Evolutionary conservation across 2,797 vertebrate genomes (phyloP).

Genomic region (Phoxinus dragarum): DNA sequence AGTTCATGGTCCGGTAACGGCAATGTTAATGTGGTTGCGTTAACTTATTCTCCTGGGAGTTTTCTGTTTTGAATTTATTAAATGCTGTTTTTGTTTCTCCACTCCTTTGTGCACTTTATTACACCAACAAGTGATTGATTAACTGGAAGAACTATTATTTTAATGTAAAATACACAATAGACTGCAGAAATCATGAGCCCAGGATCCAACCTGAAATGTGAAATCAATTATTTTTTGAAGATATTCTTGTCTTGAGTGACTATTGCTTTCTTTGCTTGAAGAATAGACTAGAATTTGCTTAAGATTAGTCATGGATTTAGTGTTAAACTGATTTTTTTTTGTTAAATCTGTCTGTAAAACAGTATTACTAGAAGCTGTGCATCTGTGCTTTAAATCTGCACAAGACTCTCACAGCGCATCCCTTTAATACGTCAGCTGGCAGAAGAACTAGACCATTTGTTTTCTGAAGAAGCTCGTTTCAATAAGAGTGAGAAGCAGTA

Average conservation of each 20-base stretch:
- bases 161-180: neutral
- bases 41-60: neutral
- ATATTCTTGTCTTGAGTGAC: conserved; percentile 1
- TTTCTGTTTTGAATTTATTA: no score
- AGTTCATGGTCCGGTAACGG: neutral
- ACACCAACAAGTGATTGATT: neutral
- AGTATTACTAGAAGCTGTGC: neutral
- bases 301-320: neutral
- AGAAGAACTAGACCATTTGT: conserved; percentile 10
- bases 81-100: no score
- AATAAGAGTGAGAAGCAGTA: conserved; percentile 35
- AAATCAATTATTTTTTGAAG: neutral
- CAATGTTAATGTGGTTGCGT: neutral
- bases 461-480: conserved; percentile 21
- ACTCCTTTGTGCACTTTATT: no score
- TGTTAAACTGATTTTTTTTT: neutral
- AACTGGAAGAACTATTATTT: neutral
- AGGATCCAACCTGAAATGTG: neutral
- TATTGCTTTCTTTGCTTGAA: conserved; percentile 37
- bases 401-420: neutral
- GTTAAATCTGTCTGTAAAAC: neutral
- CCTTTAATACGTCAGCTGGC: conserved; percentile 7
- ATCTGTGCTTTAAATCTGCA: neutral
- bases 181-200: neutral
- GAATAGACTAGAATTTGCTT: neutral